Evolutionary conservation across 1,140 invertebrate genomes (phyloP).

Genomic region (Halictus rubicundus): DNA sequence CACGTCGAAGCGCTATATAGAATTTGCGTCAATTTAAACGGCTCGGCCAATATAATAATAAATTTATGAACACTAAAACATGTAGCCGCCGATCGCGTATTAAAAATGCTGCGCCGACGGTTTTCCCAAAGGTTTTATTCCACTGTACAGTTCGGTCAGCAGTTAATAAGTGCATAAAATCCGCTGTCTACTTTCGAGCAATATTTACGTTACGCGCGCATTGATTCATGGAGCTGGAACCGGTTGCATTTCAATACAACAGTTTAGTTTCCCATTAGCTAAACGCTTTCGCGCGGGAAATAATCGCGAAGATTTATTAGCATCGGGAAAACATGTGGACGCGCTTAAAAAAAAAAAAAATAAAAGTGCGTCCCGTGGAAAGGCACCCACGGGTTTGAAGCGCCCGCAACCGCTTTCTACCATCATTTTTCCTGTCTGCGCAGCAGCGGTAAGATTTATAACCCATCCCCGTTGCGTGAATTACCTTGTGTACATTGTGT

Average conservation of each 20-base stretch:
- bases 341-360: background rate
- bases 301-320: slow-evolving; percentile 4
- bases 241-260: slow-evolving; percentile 6
- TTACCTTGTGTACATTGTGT: slow-evolving; percentile 1
- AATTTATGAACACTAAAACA: no score
- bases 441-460: background rate
- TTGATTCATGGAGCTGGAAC: background rate
- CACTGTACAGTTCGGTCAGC: no score
- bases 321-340: background rate
- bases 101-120: no score
- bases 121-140: no score
- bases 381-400: background rate
- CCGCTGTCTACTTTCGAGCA: background rate
- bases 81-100: no score
- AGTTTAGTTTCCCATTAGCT: slow-evolving; percentile 1
- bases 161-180: background rate
- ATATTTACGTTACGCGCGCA: background rate
- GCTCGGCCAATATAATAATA: no score
- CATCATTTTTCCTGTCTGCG: slow-evolving; percentile 2
- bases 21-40: no score
- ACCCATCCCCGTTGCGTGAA: background rate
- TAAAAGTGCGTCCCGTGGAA: background rate
- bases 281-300: background rate
- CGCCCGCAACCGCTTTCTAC: background rate
- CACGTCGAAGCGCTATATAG: no score